Conservation (phyloP, 2,113 vertebrate species). For the Noctilio leporinus region DNA sequence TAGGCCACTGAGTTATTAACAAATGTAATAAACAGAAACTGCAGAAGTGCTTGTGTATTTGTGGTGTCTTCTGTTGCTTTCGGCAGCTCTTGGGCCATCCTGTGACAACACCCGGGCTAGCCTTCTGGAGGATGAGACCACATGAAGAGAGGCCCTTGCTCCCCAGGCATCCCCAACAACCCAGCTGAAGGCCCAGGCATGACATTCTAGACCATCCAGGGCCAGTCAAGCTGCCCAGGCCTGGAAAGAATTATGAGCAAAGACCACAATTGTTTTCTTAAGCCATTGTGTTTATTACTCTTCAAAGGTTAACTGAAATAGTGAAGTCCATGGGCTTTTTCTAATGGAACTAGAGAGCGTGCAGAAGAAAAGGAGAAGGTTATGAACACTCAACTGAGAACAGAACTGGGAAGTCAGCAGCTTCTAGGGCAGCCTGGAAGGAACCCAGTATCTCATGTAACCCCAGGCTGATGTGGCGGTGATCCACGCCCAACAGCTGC, state of each 20-base stretch:
- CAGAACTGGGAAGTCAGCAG: not conserved
- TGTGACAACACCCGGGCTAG: not conserved
- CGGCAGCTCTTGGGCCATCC: not conserved
- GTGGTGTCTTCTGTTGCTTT: not conserved
- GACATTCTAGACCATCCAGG: not conserved
- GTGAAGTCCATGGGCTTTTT: not conserved
- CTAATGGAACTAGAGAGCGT: not conserved
- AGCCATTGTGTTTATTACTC: not conserved
- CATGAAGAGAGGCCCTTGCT: not conserved
- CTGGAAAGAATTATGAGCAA: not conserved
- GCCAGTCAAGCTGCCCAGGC: not conserved
- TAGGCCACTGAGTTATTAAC: not conserved
- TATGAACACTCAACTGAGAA: not conserved
- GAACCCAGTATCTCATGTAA: not conserved
- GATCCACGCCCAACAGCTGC: not conserved
- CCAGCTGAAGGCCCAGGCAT: not conserved
- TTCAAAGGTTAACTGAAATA: not conserved
- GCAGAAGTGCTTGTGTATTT: accelerated
- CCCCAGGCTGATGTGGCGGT: not conserved
- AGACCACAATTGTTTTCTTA: not conserved
- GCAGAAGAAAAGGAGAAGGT: not conserved
- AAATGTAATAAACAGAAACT: not conserved
- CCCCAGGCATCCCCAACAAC: not conserved
- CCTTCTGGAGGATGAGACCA: not conserved
- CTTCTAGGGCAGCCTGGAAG: not conserved